Evolutionary conservation across 1,140 invertebrate genomes (phyloP).

Genomic region (Papilio polytes): DNA sequence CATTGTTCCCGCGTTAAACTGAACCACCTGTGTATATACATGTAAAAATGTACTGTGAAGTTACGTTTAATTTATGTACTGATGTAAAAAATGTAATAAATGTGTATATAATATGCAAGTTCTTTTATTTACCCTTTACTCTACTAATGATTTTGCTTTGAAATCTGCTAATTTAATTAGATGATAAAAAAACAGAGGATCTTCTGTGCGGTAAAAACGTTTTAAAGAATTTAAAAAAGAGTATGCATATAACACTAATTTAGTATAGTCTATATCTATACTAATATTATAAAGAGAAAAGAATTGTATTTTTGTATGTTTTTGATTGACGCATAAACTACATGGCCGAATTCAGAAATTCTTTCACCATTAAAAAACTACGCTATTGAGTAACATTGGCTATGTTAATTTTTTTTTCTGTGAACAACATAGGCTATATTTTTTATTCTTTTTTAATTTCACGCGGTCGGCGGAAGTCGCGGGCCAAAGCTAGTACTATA

Average conservation of each 20-base stretch:
- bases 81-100: slow-evolving; percentile 78
- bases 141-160: not conserved
- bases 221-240: not conserved
- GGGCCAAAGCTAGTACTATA: not conserved
- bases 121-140: slow-evolving; percentile 30
- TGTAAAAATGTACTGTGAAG: slow-evolving; percentile 68
- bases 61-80: slow-evolving; percentile 74
- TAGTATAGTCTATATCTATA: not conserved
- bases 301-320: too few species aligned
- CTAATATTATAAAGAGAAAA: too few species aligned
- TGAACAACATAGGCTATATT: too few species aligned
- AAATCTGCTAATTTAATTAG: too few species aligned
- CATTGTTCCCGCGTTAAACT: slow-evolving; percentile 61
- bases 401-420: too few species aligned
- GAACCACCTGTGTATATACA: slow-evolving; percentile 70
- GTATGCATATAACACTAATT: not conserved
- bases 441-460: too few species aligned
- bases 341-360: too few species aligned
- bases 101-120: slow-evolving; percentile 66
- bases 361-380: too few species aligned
- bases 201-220: not conserved
- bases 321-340: too few species aligned
- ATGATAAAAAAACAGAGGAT: not conserved
- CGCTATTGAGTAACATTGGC: too few species aligned
- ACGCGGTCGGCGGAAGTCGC: too few species aligned